Evolutionary conservation across 2,888 invertebrate species (phyloP), one percentile per base, ranked within the genome.

Genomic region (Drosophila meridionalis): DNA sequence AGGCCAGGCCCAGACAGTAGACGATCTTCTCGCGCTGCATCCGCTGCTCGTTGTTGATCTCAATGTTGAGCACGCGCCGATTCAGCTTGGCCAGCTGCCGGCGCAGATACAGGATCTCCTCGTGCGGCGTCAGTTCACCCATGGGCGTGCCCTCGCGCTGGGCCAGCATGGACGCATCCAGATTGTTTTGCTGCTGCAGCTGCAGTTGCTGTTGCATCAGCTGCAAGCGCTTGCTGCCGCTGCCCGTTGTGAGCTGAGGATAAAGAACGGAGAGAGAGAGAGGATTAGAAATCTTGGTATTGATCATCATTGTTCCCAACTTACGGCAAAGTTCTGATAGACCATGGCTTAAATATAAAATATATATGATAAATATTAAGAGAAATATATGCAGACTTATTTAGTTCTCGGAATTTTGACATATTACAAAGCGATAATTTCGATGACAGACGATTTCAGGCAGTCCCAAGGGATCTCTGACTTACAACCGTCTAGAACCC

Each of bases 61-160:
- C 98, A 76, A 98, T 95, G 7, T 96, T 95, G 94, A 97, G 96
- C 9, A 98, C 96, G 28, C 98, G 95, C 56, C 98, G 95, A 92
- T 97, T 97, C 76, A 98, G 92, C 92, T 98, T 97, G 30, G 97
- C 96, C 89, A 98, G 95, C 93, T 98, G 98, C 57, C 97, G 95
- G 73, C 97, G 95, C 87, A 98, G 94, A 93, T 97, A 97, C 52
- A 96, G 94, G 65, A 97, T 94, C 93, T 98, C 98, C 93, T 97
- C 97, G 74, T 96, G 94, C 9, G 96, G 95, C 73, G 96, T 94
- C 65, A 95, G 94, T 90, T 96, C 96, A 38, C 94, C 94, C 89
- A 95, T 94, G 38, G 96, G 96, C 34, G 96, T 96, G 64, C 95
- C 94, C 90, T 96, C 96, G 92, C 96, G 95, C 57, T 92, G 91